These are phyloP conservation scores for Plebejus anna DNA, from an alignment of 2,888 invertebrate genomes.

Conservation along the genomic window DNA sequence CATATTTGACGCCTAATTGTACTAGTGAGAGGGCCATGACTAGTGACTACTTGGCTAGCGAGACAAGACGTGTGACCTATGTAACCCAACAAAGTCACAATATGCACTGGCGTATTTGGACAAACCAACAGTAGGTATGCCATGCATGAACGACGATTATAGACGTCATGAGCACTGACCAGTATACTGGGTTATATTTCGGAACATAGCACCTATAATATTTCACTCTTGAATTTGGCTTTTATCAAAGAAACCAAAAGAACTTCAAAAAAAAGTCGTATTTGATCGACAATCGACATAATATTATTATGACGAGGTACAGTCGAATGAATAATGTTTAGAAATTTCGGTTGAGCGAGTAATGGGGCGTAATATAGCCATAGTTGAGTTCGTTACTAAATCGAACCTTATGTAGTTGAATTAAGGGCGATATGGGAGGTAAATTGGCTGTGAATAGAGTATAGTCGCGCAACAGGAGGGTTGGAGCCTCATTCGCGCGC, in stretches of 20 bases:
- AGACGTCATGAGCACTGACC: no score
- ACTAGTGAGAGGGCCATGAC: no score
- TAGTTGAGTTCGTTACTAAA: neutral
- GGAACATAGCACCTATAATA: neutral
- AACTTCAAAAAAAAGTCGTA: neutral
- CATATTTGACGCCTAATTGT: neutral
- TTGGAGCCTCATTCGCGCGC: conserved; percentile 40
- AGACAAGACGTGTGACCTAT: no score
- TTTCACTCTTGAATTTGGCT: neutral
- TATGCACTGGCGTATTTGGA: no score
- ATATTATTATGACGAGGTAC: neutral
- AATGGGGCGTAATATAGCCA: conserved; percentile 41
- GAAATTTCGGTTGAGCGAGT: conserved; percentile 23
- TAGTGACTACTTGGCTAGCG: no score
- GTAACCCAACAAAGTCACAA: no score
- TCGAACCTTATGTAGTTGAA: neutral
- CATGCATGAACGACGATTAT: no score
- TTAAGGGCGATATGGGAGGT: neutral
- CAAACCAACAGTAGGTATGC: no score
- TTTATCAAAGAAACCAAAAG: neutral
- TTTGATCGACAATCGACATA: neutral
- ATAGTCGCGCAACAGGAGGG: conserved; percentile 52
- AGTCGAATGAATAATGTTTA: conserved; percentile 27
- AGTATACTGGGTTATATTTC: neutral
- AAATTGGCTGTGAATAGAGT: neutral